Percentiles rank a stretch among this genome's conserved stretches.
phyloP scores from a whole-genome alignment of 1,140 invertebrate genomes.

The Helicoverpa zea region DNA sequence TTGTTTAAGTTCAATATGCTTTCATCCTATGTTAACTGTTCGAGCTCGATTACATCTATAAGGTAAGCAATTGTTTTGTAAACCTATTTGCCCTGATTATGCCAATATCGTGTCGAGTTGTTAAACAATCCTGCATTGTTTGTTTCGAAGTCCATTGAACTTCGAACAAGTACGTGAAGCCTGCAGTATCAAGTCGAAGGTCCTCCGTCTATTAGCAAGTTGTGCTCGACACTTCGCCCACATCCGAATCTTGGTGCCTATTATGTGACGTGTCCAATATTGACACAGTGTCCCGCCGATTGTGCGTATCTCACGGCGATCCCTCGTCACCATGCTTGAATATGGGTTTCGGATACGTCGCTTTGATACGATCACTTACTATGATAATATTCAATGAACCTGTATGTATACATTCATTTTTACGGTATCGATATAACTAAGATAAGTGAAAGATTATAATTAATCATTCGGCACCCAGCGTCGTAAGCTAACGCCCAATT shows the following conservation, averaged over 20 bases:
- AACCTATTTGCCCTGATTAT: conserved; percentile 3
- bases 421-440: conserved; percentile 30
- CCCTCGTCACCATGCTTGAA: conserved; percentile 70
- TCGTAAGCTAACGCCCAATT: conserved; percentile 74
- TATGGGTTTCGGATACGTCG: conserved; percentile 54
- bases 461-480: conserved; percentile 71
- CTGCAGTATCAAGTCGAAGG: conserved; percentile 56
- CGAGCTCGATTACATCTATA: background rate
- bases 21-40: conserved; percentile 4
- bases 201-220: conserved; percentile 60
- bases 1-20: conserved; percentile 16
- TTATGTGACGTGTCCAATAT: conserved; percentile 76
- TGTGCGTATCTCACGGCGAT: conserved; percentile 68
- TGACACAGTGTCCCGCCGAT: conserved; percentile 76
- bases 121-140: conserved; percentile 31
- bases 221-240: conserved; percentile 65
- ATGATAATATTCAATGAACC: conserved; percentile 42
- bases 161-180: conserved; percentile 27
- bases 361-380: conserved; percentile 48
- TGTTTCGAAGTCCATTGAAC: conserved; percentile 33
- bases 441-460: conserved; percentile 59
- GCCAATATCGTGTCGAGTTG: conserved; percentile 11
- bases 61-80: background rate
- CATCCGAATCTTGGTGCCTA: conserved; percentile 68
- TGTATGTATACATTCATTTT: conserved; percentile 35